Conservation (phyloP, 2,888 invertebrate species). For the Pecten maximus region DNA sequence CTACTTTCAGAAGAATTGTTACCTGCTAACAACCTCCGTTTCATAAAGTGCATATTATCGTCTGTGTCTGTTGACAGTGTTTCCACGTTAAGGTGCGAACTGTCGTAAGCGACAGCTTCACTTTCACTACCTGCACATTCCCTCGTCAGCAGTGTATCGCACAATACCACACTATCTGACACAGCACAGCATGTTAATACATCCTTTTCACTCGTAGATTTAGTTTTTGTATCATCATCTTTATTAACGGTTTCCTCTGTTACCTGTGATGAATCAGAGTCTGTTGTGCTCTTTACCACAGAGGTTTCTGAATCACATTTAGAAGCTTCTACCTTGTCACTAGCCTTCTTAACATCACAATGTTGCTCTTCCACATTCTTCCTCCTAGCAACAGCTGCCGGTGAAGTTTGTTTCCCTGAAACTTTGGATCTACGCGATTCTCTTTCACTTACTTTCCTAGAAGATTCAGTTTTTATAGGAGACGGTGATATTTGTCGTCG, state of each 20-base stretch:
- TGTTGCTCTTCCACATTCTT: constrained; percentile 11
- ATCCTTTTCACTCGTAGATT: not conserved
- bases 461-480: not conserved
- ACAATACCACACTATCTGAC: constrained; percentile 15
- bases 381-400: constrained; percentile 22
- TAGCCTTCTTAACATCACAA: constrained; percentile 38
- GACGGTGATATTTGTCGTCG: not conserved
- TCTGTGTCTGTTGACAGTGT: constrained; percentile 55
- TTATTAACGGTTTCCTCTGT: constrained; percentile 39
- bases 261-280: constrained; percentile 45
- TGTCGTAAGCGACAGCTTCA: constrained; percentile 26
- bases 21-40: constrained; percentile 75
- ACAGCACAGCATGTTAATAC: not conserved
- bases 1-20: constrained; percentile 59
- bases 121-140: constrained; percentile 24
- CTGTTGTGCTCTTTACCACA: constrained; percentile 39
- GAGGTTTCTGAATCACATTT: constrained; percentile 48
- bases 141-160: not conserved
- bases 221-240: constrained; percentile 40
- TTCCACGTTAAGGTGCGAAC: constrained; percentile 13
- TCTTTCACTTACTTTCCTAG: not conserved
- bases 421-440: constrained; percentile 21
- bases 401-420: constrained; percentile 31
- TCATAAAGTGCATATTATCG: constrained; percentile 80
- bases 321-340: constrained; percentile 46